Percentiles rank a stretch among this genome's conserved stretches.
Conservation (phyloP, 2,888 invertebrate species). For the Eupsilia transversa region DNA sequence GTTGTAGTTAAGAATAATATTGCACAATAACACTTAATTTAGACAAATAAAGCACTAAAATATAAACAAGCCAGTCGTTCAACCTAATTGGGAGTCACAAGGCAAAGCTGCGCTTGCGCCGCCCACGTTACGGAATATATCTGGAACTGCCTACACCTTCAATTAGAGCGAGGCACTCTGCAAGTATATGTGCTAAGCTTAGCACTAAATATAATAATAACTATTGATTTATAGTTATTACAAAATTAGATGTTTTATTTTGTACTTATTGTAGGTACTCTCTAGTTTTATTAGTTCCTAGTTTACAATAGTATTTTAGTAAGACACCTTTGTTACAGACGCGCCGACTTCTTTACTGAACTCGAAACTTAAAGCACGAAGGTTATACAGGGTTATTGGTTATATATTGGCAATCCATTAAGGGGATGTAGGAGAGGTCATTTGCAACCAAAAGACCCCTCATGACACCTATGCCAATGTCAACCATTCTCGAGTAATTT, state of each 20-base stretch:
- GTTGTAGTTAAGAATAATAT: constrained; percentile 64
- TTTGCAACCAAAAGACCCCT: too few species aligned
- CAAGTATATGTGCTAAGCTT: constrained; percentile 51
- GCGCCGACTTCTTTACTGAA: not conserved
- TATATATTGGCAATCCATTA: too few species aligned
- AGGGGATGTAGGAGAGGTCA: too few species aligned
- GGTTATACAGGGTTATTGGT: too few species aligned
- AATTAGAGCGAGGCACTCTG: constrained; percentile 74
- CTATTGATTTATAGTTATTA: not conserved
- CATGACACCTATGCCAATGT: too few species aligned
- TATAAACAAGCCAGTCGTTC: constrained; percentile 79
- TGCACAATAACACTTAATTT: constrained; percentile 80
- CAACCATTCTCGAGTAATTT: too few species aligned
- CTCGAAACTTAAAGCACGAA: not conserved
- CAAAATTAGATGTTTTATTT: not conserved
- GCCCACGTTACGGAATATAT: constrained; percentile 80
- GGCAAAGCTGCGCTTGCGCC: constrained; percentile 75
- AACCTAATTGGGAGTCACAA: constrained; percentile 84
- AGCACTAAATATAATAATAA: constrained; percentile 43
- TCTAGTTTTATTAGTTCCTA: not conserved
- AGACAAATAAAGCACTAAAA: constrained; percentile 79
- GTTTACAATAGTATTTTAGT: not conserved
- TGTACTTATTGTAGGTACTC: not conserved
- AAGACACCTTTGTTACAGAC: not conserved
- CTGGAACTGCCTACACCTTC: constrained; percentile 83